Percentiles rank a stretch among this genome's conserved stretches.
phyloP scores from a whole-genome alignment of 1,140 invertebrate species.

The Camponotus vicinus region DNA sequence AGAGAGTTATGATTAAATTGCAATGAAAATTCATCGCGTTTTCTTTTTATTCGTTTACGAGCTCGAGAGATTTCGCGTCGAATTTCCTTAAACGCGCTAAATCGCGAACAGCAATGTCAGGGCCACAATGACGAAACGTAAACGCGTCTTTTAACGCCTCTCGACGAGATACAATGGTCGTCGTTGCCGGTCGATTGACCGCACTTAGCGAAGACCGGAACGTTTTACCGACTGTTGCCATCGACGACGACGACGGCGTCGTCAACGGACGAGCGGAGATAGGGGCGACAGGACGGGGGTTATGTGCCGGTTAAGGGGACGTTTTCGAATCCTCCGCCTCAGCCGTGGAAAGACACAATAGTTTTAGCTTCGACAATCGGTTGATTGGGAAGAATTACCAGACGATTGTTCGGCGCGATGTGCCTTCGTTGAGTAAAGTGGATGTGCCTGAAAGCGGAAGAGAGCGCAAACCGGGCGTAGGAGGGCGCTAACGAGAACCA shows the following conservation, averaged over 20 bases:
- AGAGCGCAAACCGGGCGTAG: constrained; percentile 64
- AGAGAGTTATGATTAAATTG: neutral
- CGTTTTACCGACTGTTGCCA: constrained; percentile 64
- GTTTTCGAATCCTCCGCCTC: constrained; percentile 54
- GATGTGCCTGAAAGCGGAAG: constrained; percentile 75
- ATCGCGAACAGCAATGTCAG: constrained; percentile 54
- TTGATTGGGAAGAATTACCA: constrained; percentile 85
- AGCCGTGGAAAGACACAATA: constrained; percentile 78
- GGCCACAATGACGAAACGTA: constrained; percentile 68
- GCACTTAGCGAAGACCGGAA: constrained; percentile 70
- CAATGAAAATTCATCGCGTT: neutral
- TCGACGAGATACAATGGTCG: constrained; percentile 78
- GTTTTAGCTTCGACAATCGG: constrained; percentile 82
- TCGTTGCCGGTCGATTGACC: constrained; percentile 83
- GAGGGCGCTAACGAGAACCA: constrained; percentile 80
- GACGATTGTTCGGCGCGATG: constrained; percentile 81
- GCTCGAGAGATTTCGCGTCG: constrained; percentile 8
- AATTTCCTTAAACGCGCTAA: constrained; percentile 57
- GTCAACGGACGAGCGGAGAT: constrained; percentile 44
- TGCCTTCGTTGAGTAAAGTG: constrained; percentile 65
- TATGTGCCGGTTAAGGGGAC: constrained; percentile 63
- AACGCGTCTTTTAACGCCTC: constrained; percentile 80
- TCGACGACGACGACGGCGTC: constrained; percentile 37
- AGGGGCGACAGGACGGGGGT: neutral
- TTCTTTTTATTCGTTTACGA: neutral